These are phyloP conservation scores for Ectropis grisescens DNA, from an alignment of 1,140 invertebrate species.

Conservation along the genomic window DNA sequence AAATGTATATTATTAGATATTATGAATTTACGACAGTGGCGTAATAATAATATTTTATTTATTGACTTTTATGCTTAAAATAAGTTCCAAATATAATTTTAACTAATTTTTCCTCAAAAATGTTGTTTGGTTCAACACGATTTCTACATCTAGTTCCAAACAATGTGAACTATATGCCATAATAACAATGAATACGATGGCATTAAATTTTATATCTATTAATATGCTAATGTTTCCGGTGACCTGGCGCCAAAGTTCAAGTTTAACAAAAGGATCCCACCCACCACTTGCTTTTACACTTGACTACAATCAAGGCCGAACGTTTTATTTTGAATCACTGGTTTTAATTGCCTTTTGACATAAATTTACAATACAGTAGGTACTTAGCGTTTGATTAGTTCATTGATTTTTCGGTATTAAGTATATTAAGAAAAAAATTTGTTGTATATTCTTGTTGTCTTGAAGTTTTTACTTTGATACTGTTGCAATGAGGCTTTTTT, in stretches of 20 bases:
- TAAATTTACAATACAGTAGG: neutral
- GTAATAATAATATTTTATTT: neutral
- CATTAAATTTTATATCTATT: conserved; percentile 20
- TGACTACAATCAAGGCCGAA: too few species aligned
- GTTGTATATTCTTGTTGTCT: too few species aligned
- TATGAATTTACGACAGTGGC: neutral
- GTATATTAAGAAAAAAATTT: too few species aligned
- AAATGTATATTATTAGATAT: too few species aligned
- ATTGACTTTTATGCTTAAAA: neutral
- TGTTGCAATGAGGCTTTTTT: too few species aligned
- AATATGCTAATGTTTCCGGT: conserved; percentile 25
- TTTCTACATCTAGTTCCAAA: conserved; percentile 4
- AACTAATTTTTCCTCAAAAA: neutral
- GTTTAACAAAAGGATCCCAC: conserved; percentile 21
- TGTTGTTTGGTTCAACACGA: neutral
- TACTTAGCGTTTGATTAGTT: neutral
- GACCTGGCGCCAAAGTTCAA: conserved; percentile 21
- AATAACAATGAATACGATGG: too few species aligned
- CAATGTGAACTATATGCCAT: conserved; percentile 26
- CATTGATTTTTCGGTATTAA: too few species aligned
- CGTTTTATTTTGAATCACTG: too few species aligned
- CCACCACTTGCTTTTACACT: too few species aligned
- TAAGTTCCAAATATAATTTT: neutral
- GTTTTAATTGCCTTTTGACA: conserved; percentile 8
- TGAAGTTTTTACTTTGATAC: too few species aligned